A percentile compares a stretch with the other conserved stretches of the same genome.
phyloP scores from a whole-genome alignment of 2,113 vertebrate genomes.

The Peromyscus polionotus region DNA sequence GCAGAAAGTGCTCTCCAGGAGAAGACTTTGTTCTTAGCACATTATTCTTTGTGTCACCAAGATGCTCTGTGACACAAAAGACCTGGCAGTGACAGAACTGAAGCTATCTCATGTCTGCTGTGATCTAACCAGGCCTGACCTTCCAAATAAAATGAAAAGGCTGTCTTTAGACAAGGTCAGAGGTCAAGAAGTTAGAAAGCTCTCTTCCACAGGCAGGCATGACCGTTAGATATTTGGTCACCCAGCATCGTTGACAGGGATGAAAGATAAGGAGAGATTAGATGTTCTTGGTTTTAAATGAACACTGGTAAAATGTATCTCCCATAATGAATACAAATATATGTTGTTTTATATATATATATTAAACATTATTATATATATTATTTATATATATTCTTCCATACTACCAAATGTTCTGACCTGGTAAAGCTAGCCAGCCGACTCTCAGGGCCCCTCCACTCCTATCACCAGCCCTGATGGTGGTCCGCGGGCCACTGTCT shows the following conservation, averaged over 20 bases:
- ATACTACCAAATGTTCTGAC: too few species aligned
- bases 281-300: not conserved
- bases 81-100: not conserved
- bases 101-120: not conserved
- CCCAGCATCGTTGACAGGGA: not conserved
- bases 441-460: not conserved
- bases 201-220: not conserved
- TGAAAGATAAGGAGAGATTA: not conserved
- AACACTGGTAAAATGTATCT: not conserved
- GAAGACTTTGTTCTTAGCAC: not conserved
- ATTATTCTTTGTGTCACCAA: not conserved
- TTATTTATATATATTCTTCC: too few species aligned
- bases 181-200: not conserved
- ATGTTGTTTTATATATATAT: too few species aligned
- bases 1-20: not conserved
- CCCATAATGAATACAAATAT: not conserved
- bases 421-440: not conserved
- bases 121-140: too few species aligned
- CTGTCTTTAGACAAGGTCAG: not conserved
- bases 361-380: too few species aligned
- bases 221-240: not conserved
- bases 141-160: not conserved
- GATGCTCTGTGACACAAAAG: not conserved
- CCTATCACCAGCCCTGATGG: accelerated
- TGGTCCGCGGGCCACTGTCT: not conserved